Evolutionary conservation across 2,888 invertebrate species (phyloP).

Genomic region (Euclidia mi): DNA sequence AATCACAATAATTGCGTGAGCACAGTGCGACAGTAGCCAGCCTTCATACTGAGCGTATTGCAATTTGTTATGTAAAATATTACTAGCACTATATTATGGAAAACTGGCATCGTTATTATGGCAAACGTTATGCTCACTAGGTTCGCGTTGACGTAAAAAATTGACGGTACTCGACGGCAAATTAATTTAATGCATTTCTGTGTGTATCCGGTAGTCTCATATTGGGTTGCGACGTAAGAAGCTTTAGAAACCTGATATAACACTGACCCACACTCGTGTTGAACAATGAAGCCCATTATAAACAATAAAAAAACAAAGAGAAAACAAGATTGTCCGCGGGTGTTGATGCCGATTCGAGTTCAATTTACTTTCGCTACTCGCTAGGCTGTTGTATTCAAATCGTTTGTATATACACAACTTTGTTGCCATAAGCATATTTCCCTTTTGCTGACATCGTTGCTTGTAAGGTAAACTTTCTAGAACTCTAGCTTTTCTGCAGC

Average conservation of each 20-base stretch:
- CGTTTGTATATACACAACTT: slow-evolving; percentile 61
- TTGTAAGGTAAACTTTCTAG: slow-evolving; percentile 51
- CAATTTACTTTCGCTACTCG: slow-evolving; percentile 70
- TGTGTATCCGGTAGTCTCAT: too few species aligned
- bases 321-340: slow-evolving; percentile 59
- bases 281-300: slow-evolving; percentile 27
- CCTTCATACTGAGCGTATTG: slow-evolving; percentile 57
- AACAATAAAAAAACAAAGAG: slow-evolving; percentile 50
- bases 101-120: slow-evolving; percentile 50
- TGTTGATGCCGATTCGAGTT: slow-evolving; percentile 58
- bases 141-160: slow-evolving; percentile 29
- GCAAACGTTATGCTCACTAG: slow-evolving; percentile 37
- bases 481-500: slow-evolving; percentile 33
- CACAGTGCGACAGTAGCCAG: slow-evolving; percentile 62
- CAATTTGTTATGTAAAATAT: slow-evolving; percentile 68
- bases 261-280: slow-evolving; percentile 40
- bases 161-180: not conserved
- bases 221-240: not conserved
- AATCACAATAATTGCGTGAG: slow-evolving; percentile 65
- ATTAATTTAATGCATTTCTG: not conserved
- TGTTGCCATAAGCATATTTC: slow-evolving; percentile 54
- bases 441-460: slow-evolving; percentile 38
- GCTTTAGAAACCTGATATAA: slow-evolving; percentile 14
- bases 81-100: slow-evolving; percentile 50
- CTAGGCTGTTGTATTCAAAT: slow-evolving; percentile 60